Conservation (phyloP, 2,888 invertebrate genomes). For the Mythimna albipuncta region DNA sequence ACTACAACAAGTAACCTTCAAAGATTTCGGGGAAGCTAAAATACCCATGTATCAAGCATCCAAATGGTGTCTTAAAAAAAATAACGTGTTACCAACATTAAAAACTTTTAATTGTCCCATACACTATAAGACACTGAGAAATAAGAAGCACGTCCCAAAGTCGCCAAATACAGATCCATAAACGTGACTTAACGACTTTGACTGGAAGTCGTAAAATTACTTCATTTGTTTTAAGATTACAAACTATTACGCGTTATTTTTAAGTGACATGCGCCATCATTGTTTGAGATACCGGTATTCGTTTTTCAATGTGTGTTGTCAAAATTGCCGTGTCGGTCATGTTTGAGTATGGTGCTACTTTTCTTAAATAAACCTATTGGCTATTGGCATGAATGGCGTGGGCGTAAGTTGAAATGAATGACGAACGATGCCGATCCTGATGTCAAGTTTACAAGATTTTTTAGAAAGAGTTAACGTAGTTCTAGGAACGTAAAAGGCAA, state of each 20-base stretch:
- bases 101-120: conserved; percentile 8
- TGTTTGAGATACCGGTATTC: conserved; percentile 26
- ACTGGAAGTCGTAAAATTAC: conserved; percentile 48
- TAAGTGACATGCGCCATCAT: conserved; percentile 15
- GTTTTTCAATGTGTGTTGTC: conserved; percentile 9
- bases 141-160: conserved; percentile 26
- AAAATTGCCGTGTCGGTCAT: conserved; percentile 26
- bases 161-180: conserved; percentile 34
- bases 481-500: no score
- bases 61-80: conserved; percentile 1
- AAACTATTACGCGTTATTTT: conserved; percentile 26
- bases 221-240: conserved; percentile 33
- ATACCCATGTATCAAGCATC: background rate
- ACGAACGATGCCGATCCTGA: no score
- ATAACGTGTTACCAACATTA: background rate
- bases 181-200: conserved; percentile 34
- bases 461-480: no score
- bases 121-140: background rate
- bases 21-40: background rate
- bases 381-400: conserved; percentile 17
- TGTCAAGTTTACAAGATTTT: no score
- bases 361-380: conserved; percentile 8
- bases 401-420: conserved; percentile 18
- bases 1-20: background rate
- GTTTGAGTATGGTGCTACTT: conserved; percentile 37